These are phyloP conservation scores for Neodiprion lecontei DNA, from an alignment of 1,140 invertebrate species.

Conservation along the genomic window DNA sequence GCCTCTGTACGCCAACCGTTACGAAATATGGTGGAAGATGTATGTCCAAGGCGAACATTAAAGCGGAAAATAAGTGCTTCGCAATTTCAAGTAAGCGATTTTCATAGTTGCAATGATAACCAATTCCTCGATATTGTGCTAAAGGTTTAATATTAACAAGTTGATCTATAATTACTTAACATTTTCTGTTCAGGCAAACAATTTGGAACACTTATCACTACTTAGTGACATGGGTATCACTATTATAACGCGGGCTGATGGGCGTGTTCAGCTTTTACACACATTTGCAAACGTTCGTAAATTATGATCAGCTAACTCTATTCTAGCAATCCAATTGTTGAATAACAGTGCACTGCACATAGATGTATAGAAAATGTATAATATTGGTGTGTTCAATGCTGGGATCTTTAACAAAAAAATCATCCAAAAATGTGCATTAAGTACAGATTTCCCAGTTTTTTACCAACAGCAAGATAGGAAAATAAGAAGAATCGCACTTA, in stretches of 20 bases:
- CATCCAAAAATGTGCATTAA: no score
- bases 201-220: constrained; percentile 88
- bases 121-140: not conserved
- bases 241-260: constrained; percentile 86
- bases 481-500: no score
- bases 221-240: constrained; percentile 95
- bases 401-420: not conserved
- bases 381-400: not conserved
- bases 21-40: constrained; percentile 84
- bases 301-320: not conserved
- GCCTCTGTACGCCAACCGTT: constrained; percentile 80
- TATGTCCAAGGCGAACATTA: constrained; percentile 72
- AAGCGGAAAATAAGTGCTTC: constrained; percentile 72
- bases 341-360: not conserved
- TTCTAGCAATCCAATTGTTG: constrained; percentile 14
- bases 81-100: constrained; percentile 69
- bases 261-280: constrained; percentile 89
- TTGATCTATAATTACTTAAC: constrained; percentile 10
- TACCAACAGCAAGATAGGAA: no score
- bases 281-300: constrained; percentile 78
- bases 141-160: constrained; percentile 18
- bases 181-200: constrained; percentile 69
- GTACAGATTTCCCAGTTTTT: no score
- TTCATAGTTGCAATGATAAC: constrained; percentile 14
- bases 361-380: not conserved